A percentile compares a stretch with the other conserved stretches of the same genome.
phyloP scores from a whole-genome alignment of 2,888 invertebrate genomes.

The Ormyrus thymus region DNA sequence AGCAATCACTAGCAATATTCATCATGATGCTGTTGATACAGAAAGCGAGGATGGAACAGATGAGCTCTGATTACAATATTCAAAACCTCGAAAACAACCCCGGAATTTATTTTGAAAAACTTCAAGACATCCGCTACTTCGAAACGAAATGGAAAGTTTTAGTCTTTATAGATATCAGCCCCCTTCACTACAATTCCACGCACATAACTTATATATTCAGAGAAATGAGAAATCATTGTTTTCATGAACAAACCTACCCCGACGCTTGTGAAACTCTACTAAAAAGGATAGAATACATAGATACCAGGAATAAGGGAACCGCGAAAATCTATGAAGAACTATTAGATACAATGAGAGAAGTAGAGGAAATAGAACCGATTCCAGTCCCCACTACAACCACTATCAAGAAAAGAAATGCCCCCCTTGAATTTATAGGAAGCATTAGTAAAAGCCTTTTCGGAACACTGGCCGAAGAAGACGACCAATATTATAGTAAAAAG shows the following conservation, averaged over 20 bases:
- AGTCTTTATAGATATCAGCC: neutral
- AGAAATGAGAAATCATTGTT: neutral
- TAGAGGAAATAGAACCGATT: neutral
- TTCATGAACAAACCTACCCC: neutral
- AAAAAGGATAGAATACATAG: neutral
- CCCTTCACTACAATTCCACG: neutral
- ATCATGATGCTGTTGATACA: too few species aligned
- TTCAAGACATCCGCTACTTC: too few species aligned
- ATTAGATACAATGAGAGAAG: neutral
- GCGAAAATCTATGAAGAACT: neutral
- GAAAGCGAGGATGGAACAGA: too few species aligned
- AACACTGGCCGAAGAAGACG: neutral
- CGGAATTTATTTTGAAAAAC: too few species aligned
- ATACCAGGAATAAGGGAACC: neutral
- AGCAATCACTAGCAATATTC: too few species aligned
- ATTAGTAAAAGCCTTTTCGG: slow-evolving; percentile 3
- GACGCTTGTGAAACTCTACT: neutral
- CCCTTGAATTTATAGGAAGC: neutral
- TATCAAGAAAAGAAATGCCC: neutral
- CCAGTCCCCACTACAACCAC: neutral
- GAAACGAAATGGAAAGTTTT: neutral
- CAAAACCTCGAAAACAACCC: too few species aligned
- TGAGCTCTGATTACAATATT: too few species aligned
- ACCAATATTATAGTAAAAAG: neutral
- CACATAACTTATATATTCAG: neutral